Conservation (phyloP, 2,797 vertebrate genomes). For the Forpus xanthops region DNA sequence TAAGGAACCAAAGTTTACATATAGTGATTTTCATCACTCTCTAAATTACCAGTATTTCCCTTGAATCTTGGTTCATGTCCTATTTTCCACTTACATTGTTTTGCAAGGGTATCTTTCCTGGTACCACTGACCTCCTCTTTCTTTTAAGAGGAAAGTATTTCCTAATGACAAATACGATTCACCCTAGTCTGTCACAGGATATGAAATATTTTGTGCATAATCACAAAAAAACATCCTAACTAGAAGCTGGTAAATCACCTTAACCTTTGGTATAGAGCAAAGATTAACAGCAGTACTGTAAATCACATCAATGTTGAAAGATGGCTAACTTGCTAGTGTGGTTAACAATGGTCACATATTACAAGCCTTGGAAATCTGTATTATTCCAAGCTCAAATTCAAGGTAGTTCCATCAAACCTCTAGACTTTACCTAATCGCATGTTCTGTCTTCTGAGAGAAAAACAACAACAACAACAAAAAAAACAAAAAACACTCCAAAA, state of each 20-base stretch:
- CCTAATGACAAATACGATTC: neutral
- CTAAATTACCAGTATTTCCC: slow-evolving; percentile 6
- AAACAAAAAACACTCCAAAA: neutral
- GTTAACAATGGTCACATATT: neutral
- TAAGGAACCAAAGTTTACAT: neutral
- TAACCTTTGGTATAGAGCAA: slow-evolving; percentile 6
- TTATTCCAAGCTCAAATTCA: neutral
- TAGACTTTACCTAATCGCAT: neutral
- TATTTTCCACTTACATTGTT: neutral
- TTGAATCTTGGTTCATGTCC: neutral
- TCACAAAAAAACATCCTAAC: neutral
- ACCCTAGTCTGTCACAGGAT: neutral
- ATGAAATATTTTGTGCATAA: slow-evolving; percentile 8
- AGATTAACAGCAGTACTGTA: slow-evolving; percentile 3
- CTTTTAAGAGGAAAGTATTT: neutral
- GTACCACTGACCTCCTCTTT: neutral
- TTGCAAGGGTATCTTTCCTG: neutral
- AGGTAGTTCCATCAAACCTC: neutral
- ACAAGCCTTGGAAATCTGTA: neutral
- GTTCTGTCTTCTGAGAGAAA: neutral
- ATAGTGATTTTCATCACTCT: neutral
- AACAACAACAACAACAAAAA: too few relatives aligned
- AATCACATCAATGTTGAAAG: neutral
- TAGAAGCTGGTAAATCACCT: slow-evolving; percentile 26
- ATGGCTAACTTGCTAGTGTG: neutral